phyloP scores from a whole-genome alignment of 2,113 vertebrate species.

The Puma concolor region DNA sequence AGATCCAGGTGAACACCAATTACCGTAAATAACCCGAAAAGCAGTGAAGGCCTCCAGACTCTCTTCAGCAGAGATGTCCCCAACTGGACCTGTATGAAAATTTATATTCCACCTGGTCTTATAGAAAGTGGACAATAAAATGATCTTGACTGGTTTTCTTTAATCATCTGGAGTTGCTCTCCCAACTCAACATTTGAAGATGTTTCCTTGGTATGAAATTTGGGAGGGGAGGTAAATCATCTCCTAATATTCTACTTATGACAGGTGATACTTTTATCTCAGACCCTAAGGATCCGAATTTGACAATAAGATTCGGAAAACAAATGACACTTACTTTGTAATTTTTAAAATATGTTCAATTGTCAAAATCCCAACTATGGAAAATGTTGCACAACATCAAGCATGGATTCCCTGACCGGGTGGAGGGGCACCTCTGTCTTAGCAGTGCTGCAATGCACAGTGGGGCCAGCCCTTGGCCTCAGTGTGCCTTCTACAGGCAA shows the following conservation, averaged over 20 bases:
- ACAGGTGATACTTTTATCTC: slow-evolving; percentile 48
- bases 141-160: not conserved
- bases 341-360: slow-evolving; percentile 29
- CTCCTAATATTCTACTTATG: not conserved
- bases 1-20: not conserved
- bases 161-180: not conserved
- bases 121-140: not conserved
- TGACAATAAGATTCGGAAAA: slow-evolving; percentile 50
- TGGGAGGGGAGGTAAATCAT: slow-evolving; percentile 2
- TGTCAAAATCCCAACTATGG: slow-evolving; percentile 19
- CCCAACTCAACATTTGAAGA: not conserved
- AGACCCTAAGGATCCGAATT: slow-evolving; percentile 42
- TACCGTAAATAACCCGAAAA: not conserved
- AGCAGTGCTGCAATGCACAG: not conserved
- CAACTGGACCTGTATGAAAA: not conserved
- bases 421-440: not conserved
- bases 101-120: not conserved
- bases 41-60: not conserved
- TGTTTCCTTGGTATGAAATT: not conserved
- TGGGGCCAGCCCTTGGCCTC: not conserved
- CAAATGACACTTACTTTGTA: slow-evolving; percentile 51
- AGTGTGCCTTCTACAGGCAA: slow-evolving; percentile 7
- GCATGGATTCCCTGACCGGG: accelerated
- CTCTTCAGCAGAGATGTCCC: not conserved
- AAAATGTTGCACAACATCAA: not conserved